phyloP scores from a whole-genome alignment of 2,888 invertebrate species.

The Bhutanitis thaidina region DNA sequence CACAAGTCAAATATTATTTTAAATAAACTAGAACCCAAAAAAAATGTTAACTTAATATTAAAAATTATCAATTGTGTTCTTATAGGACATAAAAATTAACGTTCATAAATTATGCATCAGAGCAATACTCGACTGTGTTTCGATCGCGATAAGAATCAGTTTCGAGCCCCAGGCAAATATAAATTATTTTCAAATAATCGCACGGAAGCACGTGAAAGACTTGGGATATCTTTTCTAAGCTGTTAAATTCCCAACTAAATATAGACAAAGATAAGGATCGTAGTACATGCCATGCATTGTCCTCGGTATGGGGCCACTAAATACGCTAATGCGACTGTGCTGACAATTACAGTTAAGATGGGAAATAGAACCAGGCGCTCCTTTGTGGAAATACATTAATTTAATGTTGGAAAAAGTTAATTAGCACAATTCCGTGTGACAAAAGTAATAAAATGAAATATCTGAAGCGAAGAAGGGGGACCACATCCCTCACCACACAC shows the following conservation, averaged over 20 bases:
- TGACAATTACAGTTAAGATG: no score
- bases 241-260: conserved; percentile 23
- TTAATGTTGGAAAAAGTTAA: no score
- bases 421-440: no score
- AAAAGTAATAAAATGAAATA: no score
- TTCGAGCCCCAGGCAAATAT: not conserved
- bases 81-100: not conserved
- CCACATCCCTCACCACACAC: no score
- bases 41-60: no score
- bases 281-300: conserved; percentile 27
- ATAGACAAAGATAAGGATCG: conserved; percentile 26
- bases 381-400: no score
- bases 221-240: conserved; percentile 24
- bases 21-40: no score
- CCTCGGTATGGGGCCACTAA: conserved; percentile 22
- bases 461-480: no score
- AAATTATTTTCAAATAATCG: conserved; percentile 22
- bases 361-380: no score
- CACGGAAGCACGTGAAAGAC: conserved; percentile 26
- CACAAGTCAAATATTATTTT: no score
- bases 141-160: conserved; percentile 1
- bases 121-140: conserved; percentile 1
- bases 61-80: no score
- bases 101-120: not conserved
- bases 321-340: not conserved